Conservation (phyloP, 2,888 invertebrate genomes). For the Tetragnatha montana region DNA sequence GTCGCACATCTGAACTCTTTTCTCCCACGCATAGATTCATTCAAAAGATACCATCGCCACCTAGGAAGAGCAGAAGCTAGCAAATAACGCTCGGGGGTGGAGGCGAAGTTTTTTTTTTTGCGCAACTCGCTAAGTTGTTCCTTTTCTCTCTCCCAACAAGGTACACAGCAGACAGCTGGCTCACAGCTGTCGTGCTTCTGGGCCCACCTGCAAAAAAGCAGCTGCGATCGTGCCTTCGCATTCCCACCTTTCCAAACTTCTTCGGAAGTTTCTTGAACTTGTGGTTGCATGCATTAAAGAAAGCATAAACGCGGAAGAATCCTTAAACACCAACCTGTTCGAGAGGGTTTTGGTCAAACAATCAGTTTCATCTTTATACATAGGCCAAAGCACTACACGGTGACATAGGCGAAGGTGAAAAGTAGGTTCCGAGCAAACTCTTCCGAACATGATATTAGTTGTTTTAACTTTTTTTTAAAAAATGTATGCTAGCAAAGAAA, state of each 20-base stretch:
- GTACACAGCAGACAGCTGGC: constrained; percentile 22
- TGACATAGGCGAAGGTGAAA: too few relatives aligned
- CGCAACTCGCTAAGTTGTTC: background rate
- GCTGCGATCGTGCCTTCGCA: constrained; percentile 12
- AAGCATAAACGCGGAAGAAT: background rate
- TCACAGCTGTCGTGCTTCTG: constrained; percentile 17
- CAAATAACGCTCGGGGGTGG: background rate
- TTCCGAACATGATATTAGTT: too few relatives aligned
- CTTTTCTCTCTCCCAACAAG: background rate
- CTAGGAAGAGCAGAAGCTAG: background rate
- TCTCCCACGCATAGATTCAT: background rate
- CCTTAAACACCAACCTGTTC: background rate
- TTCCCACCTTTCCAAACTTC: background rate
- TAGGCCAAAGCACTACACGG: too few relatives aligned
- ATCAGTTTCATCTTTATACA: too few relatives aligned
- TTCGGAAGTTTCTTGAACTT: background rate
- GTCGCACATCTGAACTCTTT: background rate
- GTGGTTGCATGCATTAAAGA: background rate
- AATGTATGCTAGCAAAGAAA: too few relatives aligned
- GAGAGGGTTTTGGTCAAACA: background rate
- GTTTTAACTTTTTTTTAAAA: too few relatives aligned
- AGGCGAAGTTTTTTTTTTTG: background rate
- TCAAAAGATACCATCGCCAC: constrained; percentile 14
- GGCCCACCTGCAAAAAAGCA: constrained; percentile 41
- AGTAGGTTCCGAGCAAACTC: background rate